Percentiles rank a stretch among this genome's conserved stretches.
phyloP scores from a whole-genome alignment of 2,113 vertebrate genomes.

The Promerops cafer region DNA sequence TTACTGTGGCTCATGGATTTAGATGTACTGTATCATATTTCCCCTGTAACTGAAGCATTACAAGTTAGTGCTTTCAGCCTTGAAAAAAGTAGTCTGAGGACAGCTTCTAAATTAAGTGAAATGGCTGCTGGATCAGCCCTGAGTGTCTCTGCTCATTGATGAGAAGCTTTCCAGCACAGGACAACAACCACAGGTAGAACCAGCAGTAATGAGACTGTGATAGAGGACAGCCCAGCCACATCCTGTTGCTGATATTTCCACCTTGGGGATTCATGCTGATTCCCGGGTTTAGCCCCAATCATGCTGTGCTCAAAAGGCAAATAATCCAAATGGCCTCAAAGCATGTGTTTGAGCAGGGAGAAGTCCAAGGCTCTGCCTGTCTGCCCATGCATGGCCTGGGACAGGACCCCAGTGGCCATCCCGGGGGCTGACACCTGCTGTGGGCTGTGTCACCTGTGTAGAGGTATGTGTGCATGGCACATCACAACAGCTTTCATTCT shows the following conservation, averaged over 20 bases:
- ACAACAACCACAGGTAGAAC: not conserved
- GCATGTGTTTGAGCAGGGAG: not conserved
- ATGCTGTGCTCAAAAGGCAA: not conserved
- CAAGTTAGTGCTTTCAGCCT: not conserved
- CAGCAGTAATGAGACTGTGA: not conserved
- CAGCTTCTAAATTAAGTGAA: not conserved
- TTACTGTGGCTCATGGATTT: not conserved
- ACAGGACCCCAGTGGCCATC: not conserved
- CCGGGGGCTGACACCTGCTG: fast-evolving
- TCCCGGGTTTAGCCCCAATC: not conserved
- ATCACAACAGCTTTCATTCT: not conserved
- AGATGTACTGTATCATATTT: not conserved
- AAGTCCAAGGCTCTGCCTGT: too few relatives aligned
- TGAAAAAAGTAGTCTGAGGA: not conserved
- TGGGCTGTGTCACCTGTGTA: not conserved
- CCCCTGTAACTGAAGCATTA: not conserved
- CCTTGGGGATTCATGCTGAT: not conserved
- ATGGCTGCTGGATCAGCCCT: not conserved
- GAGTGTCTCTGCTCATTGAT: not conserved
- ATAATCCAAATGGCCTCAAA: not conserved
- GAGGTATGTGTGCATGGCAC: fast-evolving
- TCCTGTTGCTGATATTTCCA: not conserved
- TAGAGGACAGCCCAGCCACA: fast-evolving
- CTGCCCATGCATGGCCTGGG: fast-evolving
- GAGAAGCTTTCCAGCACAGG: not conserved